Evolutionary conservation across 2,797 vertebrate species (phyloP).

Genomic region (Eulemur rubriventer): DNA sequence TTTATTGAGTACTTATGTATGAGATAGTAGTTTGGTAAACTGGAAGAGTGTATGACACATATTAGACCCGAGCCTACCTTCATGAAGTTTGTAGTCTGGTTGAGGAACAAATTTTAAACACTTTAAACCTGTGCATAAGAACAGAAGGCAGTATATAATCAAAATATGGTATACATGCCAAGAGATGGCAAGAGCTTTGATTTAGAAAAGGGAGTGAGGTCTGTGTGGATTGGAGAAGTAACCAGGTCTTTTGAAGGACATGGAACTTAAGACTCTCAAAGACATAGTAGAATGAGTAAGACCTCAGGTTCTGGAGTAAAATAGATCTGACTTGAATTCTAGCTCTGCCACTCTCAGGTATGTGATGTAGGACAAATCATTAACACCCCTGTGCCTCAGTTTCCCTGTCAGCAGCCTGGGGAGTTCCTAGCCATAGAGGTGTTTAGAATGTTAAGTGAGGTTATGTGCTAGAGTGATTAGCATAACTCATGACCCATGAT

Average conservation of each 20-base stretch:
- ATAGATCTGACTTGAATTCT: neutral
- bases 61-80: constrained; percentile 20
- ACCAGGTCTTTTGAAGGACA: constrained; percentile 17
- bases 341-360: neutral
- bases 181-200: neutral
- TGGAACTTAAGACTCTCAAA: neutral
- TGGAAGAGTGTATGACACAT: neutral
- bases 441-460: neutral
- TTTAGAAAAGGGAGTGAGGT: neutral
- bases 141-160: neutral
- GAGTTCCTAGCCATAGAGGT: neutral
- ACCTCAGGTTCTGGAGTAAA: neutral
- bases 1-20: neutral
- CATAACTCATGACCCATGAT: neutral
- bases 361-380: neutral
- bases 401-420: neutral
- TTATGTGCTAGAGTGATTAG: neutral
- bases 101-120: neutral
- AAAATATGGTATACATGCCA: neutral
- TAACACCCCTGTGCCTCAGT: neutral
- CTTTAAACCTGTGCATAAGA: neutral
- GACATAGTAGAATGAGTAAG: neutral
- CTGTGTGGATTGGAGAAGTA: neutral
- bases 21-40: neutral
- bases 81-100: neutral